Evolutionary conservation across 2,113 vertebrate genomes (phyloP), one percentile per base, ranked within the genome.

Genomic region (Callorhinus ursinus): DNA sequence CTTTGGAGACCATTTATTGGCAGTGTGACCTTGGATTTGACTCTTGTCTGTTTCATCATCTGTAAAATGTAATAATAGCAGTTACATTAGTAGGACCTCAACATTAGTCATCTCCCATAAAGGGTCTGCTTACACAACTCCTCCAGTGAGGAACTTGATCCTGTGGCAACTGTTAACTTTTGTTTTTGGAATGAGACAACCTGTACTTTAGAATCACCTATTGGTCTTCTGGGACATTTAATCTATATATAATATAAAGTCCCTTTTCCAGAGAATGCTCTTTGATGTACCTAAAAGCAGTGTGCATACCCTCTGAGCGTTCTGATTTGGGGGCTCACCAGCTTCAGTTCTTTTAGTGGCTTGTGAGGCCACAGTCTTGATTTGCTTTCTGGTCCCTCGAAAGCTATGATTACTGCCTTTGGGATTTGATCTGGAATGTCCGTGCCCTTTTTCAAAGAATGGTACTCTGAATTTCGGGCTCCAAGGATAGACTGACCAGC

Each of bases 31-130:
- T 33, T 85, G 69, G 46, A 63, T 36, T 65, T 93, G 53, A 69
- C 67, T 83, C 51, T 76, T 86, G 80, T 55, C 74, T 53, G 36
- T 95, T 92, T 85, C 65, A 67, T 88, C 69, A 80, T 81, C 69
- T 94, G 61, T 14, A 90, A 77, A 67, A 84, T 90, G 39, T 76
- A 87, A 84, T 74, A 76, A 33, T 49, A 82, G 53, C 26, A 71
- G 24, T 80, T 89, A 42, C 39, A 72, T 57, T 57, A 39, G 53
- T 65, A 71, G 87, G 42, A 92, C 69, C 39, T 74, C 84, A 72
- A 24, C 39, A 28, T 89, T 71, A 94, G 85, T 95, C 57, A 83
- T 94, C 72, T 87, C 82, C 84, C 72, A n/a, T 71, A 86, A 88
- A 79, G 33, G 79, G 19, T 53, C 88, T 89, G 42, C 72, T 86